Evolutionary conservation across 2,888 invertebrate genomes (phyloP).

Genomic region (Strigamia transsilvanica): DNA sequence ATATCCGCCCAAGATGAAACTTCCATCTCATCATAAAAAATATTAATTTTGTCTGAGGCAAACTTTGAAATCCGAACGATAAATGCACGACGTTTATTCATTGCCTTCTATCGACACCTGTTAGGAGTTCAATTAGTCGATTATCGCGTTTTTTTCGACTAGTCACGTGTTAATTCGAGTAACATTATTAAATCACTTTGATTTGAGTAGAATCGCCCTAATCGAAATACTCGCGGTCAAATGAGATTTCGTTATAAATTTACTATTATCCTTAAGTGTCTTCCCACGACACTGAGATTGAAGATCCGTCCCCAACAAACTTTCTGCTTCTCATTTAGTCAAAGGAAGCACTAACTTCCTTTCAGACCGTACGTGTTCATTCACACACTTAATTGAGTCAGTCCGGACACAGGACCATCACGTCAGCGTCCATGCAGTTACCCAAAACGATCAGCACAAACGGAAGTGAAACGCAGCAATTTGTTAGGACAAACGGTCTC

Average conservation of each 20-base stretch:
- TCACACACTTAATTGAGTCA: slow-evolving; percentile 48
- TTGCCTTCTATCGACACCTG: no score
- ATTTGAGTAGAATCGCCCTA: no score
- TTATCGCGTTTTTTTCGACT: neutral
- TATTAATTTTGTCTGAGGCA: neutral
- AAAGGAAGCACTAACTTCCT: slow-evolving; percentile 44
- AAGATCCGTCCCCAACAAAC: neutral
- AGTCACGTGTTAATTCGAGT: no score
- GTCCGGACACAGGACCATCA: slow-evolving; percentile 38
- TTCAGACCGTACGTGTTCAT: slow-evolving; percentile 18
- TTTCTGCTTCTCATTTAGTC: slow-evolving; percentile 37
- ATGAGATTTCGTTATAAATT: neutral
- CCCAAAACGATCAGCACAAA: neutral
- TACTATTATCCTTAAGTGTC: neutral
- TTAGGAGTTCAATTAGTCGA: neutral
- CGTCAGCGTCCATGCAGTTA: slow-evolving; percentile 15
- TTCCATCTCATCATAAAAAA: neutral
- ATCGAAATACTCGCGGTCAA: no score
- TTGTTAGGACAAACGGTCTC: slow-evolving; percentile 29
- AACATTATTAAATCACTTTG: no score
- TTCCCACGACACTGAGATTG: slow-evolving; percentile 39
- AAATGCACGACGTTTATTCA: no score
- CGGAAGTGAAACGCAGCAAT: slow-evolving; percentile 48
- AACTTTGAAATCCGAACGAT: no score
- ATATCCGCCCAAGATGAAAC: slow-evolving; percentile 31